These are phyloP conservation scores for Chaetura pelagica DNA, from an alignment of 2,113 vertebrate species.

Conservation along the genomic window DNA sequence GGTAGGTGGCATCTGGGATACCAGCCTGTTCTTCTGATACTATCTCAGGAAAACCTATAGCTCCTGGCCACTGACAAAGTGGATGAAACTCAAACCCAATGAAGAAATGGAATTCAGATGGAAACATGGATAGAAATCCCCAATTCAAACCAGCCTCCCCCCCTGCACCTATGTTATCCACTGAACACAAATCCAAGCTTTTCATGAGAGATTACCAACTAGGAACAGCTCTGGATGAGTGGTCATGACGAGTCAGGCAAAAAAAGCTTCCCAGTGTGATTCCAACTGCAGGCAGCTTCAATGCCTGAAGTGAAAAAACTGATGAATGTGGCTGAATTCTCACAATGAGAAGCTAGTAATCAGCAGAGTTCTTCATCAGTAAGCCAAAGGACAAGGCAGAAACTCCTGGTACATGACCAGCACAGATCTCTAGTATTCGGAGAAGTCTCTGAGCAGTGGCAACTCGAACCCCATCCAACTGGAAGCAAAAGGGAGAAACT, in stretches of 20 bases:
- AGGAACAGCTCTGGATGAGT: neutral
- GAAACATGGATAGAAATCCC: neutral
- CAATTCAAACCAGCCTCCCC: neutral
- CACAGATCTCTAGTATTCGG: slow-evolving; percentile 74
- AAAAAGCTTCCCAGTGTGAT: neutral
- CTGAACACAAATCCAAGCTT: neutral
- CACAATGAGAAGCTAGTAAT: slow-evolving; percentile 25
- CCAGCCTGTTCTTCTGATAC: neutral
- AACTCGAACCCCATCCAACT: slow-evolving; percentile 60
- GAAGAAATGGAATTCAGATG: neutral
- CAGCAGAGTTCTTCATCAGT: slow-evolving; percentile 44
- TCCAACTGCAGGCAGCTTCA: neutral
- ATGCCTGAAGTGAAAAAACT: neutral
- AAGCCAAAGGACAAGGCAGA: slow-evolving; percentile 74
- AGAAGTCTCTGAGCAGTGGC: slow-evolving; percentile 74
- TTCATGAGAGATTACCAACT: neutral
- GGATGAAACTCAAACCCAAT: neutral
- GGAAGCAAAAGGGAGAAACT: neutral
- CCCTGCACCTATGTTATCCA: neutral
- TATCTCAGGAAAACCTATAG: neutral
- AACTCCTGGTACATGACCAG: slow-evolving; percentile 69
- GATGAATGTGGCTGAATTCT: neutral
- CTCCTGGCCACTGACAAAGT: neutral
- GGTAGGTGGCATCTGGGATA: rapidly evolving
- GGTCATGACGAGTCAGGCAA: neutral